Percentiles rank a stretch among this genome's conserved stretches.
These are phyloP conservation scores for Tinea semifulvella DNA, from an alignment of 2,888 invertebrate genomes.

Conservation along the genomic window DNA sequence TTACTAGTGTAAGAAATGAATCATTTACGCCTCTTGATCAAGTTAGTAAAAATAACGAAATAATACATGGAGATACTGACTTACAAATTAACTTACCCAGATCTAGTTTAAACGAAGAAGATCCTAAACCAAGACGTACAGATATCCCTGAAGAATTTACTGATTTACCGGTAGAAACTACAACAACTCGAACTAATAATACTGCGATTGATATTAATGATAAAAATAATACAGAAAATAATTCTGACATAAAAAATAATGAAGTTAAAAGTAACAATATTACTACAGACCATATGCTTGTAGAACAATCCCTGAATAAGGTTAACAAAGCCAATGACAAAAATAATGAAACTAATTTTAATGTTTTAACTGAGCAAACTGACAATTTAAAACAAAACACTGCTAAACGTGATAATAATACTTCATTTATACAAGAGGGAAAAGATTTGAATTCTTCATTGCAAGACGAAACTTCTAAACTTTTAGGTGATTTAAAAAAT, in stretches of 20 bases:
- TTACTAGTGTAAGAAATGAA: too few species aligned
- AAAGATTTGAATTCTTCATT: not conserved
- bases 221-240: not conserved
- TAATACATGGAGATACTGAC: not conserved
- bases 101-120: not conserved
- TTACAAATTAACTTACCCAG: not conserved
- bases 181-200: conserved; percentile 17
- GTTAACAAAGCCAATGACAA: too few species aligned
- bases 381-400: too few species aligned
- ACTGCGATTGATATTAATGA: not conserved
- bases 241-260: conserved; percentile 1
- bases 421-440: not conserved
- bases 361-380: too few species aligned
- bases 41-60: not conserved
- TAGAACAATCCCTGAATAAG: too few species aligned
- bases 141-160: conserved; percentile 21
- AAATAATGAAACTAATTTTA: too few species aligned
- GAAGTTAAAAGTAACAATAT: conserved; percentile 14
- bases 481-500: conserved; percentile 1
- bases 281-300: too few species aligned
- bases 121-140: conserved; percentile 19
- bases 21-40: not conserved
- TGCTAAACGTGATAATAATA: not conserved
- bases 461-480: not conserved
- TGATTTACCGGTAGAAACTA: conserved; percentile 14